These are phyloP conservation scores for Trachelus troglodyta DNA, from an alignment of 2,888 invertebrate genomes.

Conservation along the genomic window DNA sequence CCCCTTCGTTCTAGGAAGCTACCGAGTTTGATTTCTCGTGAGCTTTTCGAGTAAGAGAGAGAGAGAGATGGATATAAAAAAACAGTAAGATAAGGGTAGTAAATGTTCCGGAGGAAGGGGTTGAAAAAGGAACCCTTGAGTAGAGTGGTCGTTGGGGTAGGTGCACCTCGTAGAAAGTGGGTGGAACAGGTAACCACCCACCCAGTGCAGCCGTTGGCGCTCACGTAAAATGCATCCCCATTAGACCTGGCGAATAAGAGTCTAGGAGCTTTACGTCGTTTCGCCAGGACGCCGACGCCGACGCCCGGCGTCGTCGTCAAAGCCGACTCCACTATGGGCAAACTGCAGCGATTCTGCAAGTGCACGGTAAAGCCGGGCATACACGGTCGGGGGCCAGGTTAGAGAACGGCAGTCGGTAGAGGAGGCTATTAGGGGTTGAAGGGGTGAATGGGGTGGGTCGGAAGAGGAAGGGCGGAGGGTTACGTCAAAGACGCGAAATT, in stretches of 20 bases:
- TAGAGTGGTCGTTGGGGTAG: neutral
- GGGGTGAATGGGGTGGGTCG: neutral
- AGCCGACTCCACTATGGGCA: too few species aligned
- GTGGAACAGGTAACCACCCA: neutral
- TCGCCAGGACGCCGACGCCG: too few species aligned
- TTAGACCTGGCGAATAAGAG: neutral
- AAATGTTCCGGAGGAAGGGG: neutral
- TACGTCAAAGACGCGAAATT: conserved; percentile 50
- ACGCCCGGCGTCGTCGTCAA: too few species aligned
- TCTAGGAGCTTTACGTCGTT: conserved; percentile 3
- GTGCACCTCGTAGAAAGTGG: too few species aligned
- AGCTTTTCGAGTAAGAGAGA: too few species aligned
- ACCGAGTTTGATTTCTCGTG: conserved; percentile 18
- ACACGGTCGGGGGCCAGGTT: too few species aligned
- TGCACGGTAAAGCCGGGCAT: too few species aligned
- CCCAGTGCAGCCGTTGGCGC: neutral
- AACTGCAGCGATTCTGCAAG: too few species aligned
- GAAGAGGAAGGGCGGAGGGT: conserved; percentile 15
- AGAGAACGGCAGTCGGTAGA: too few species aligned
- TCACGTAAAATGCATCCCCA: conserved; percentile 2
- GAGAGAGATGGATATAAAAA: too few species aligned
- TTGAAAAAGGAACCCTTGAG: neutral
- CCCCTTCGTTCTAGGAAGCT: neutral
- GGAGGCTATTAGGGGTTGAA: too few species aligned
- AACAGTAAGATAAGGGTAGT: too few species aligned